phyloP scores from a whole-genome alignment of 1,140 invertebrate genomes.

The Mercenaria mercenaria region DNA sequence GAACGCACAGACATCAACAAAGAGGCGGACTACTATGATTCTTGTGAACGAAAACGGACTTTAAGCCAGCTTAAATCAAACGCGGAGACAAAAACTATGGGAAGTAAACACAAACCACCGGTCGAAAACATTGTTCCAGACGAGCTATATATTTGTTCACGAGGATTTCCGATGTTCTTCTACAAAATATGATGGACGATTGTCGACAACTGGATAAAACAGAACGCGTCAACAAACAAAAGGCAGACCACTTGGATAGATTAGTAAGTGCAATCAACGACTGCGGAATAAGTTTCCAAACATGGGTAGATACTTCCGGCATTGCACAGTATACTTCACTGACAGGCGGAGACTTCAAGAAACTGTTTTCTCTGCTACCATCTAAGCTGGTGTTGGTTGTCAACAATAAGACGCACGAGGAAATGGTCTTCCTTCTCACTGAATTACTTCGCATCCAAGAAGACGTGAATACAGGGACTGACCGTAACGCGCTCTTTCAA shows the following conservation, averaged over 20 bases:
- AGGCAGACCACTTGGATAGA: neutral
- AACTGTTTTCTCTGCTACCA: neutral
- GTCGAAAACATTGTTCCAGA: neutral
- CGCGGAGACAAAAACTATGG: neutral
- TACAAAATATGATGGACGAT: slow-evolving; percentile 25
- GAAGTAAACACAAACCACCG: neutral
- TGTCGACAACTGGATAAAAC: neutral
- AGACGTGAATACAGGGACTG: too few relatives aligned
- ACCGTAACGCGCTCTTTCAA: neutral
- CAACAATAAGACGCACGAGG: neutral
- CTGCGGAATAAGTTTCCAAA: neutral
- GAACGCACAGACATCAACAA: neutral
- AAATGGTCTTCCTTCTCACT: neutral
- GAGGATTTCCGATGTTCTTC: slow-evolving; percentile 12
- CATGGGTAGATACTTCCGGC: neutral
- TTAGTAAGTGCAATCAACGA: neutral
- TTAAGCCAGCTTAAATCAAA: neutral
- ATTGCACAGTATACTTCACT: neutral
- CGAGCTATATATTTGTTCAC: neutral
- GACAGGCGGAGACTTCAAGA: neutral
- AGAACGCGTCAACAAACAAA: neutral
- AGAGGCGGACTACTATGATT: neutral
- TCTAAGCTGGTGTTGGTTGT: neutral
- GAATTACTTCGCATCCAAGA: neutral
- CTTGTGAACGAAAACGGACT: neutral